Evolutionary conservation across 2,888 invertebrate genomes (phyloP), one percentile per base, ranked within the genome.

Genomic region (Camponotus fellah): DNA sequence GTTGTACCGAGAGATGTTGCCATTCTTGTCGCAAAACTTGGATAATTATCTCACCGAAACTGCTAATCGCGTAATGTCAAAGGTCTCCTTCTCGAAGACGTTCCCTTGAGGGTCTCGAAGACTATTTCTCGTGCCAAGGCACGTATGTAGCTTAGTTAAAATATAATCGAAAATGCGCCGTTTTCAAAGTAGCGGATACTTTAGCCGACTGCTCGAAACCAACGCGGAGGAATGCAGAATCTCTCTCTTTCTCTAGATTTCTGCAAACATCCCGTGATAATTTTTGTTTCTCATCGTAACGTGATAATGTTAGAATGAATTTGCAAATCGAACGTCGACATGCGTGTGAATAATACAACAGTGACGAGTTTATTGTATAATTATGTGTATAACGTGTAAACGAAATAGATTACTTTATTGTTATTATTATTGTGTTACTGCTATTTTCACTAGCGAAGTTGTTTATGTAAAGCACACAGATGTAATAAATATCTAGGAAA

Each of bases 1-100:
- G 2, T 91, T 97, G 53, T 96, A 96, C 92, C 95, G 95, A 43
- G 95, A 96, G 88, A 93, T 96, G 91, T 92, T 96, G 75, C 97
- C 97, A 0, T 95, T 95, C 75, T 95, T 96, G 8, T 95, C 96
- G 86, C 93, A 95, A 26, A 95, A 95, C 87, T 96, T 96, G 96
- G 96, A 96, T 88, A 95, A 94, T 90, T 95, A 95, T 46, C 95
- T 96, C 62, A 93, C 95, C n/a, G 95, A 95, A 46, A 91, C 96
- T 62, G 94, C 95, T 32, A 96, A 96, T 91, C 95, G 95, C 91
- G 95, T 96, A 91, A 95, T 96, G 83, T 92, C 94, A 1, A 93
- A 94, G 86, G 65, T 95, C 12, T 91, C 94, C 2, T 94, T 92
- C 83, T 88, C 93, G 17, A 90, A 92, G 66, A 85, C 90, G 17